These are phyloP conservation scores for Serrognathus titanus DNA, from an alignment of 2,888 invertebrate species.

Conservation along the genomic window DNA sequence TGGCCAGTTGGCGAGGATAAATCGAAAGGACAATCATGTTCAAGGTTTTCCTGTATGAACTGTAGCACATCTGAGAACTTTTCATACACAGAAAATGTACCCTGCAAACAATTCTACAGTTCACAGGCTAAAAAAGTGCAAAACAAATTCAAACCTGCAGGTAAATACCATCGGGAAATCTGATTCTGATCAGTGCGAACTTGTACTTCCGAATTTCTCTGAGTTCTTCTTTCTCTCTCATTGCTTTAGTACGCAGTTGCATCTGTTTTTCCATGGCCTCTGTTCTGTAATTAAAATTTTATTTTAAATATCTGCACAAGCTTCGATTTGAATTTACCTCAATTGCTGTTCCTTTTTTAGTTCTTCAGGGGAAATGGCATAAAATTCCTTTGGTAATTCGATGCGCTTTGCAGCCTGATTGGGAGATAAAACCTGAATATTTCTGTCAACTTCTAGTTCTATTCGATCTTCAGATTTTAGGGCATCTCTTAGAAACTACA, in stretches of 20 bases:
- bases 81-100: constrained; percentile 85
- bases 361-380: constrained; percentile 75
- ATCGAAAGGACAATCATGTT: constrained; percentile 65
- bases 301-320: neutral
- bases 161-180: constrained; percentile 84
- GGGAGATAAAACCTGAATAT: constrained; percentile 77
- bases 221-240: constrained; percentile 87
- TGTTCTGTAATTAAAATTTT: constrained; percentile 48
- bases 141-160: constrained; percentile 59
- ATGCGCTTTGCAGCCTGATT: constrained; percentile 66
- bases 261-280: constrained; percentile 78
- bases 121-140: neutral
- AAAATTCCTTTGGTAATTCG: constrained; percentile 82
- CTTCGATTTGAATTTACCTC: constrained; percentile 50
- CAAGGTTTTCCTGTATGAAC: constrained; percentile 76
- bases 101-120: constrained; percentile 52
- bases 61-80: constrained; percentile 69
- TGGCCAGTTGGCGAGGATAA: constrained; percentile 68
- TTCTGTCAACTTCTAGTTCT: constrained; percentile 79
- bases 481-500: constrained; percentile 70
- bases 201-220: constrained; percentile 78
- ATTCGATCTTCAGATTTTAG: constrained; percentile 77
- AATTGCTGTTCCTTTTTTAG: constrained; percentile 76
- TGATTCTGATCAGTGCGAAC: constrained; percentile 79
- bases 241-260: constrained; percentile 88